Percentiles rank a stretch among this genome's conserved stretches.
Conservation (phyloP, 2,113 vertebrate species). For the Onychostruthus taczanowskii region DNA sequence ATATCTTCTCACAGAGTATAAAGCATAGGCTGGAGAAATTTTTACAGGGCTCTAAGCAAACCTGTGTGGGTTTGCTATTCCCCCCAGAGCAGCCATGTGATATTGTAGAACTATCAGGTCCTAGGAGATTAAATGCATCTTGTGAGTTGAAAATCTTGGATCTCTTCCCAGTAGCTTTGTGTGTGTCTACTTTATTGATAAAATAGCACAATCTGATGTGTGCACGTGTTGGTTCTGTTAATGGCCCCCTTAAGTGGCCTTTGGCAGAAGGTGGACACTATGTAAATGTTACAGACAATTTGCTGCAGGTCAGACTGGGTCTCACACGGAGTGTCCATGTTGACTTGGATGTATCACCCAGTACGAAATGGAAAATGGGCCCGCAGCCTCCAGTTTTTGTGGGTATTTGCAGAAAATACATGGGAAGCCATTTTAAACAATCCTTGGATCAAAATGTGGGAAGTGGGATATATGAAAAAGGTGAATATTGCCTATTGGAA, state of each 20-base stretch:
- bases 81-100: not conserved
- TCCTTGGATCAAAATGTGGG: not conserved
- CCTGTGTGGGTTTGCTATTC: not conserved
- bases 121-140: not conserved
- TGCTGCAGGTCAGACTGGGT: not conserved
- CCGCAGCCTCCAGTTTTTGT: not conserved
- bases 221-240: not conserved
- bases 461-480: not conserved
- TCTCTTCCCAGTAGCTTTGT: not conserved
- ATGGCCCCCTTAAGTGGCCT: not conserved
- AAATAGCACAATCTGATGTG: not conserved
- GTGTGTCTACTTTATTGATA: not conserved
- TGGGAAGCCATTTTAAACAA: not conserved
- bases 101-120: not conserved
- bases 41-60: not conserved
- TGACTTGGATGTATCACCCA: not conserved
- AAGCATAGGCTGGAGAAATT: not conserved
- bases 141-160: not conserved
- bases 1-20: not conserved
- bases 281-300: not conserved
- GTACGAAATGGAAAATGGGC: not conserved
- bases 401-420: not conserved
- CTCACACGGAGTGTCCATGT: not conserved
- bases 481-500: not conserved
- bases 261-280: not conserved